Base-by-base conservation (phyloP, 1,140 invertebrate species). In the Wasmannia auropunctata region DNA sequence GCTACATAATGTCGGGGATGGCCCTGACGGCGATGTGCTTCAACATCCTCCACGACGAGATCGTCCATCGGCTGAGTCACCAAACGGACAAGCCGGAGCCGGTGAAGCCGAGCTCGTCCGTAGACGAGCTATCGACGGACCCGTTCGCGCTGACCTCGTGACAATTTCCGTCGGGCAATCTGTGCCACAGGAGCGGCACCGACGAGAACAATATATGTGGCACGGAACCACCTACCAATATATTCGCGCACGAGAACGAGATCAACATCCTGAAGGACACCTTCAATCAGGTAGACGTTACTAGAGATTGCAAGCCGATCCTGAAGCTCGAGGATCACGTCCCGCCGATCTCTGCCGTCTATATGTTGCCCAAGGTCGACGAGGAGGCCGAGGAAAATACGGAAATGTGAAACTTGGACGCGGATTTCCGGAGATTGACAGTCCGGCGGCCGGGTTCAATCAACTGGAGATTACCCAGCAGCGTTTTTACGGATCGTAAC, bases 11-110 rank as follows among this genome's bases (percentile, higher is more conserved):
- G 94, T 97, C 98, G 40, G 99, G 99, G 1, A 97, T 99, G 96
- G 98, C 99, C 0, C 95, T 99, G 49, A 98, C 99, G n/a, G 98
- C 98, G 40, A 99, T 99, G 98, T 99, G 98, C 90, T 99, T 99
- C 95, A 99, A 99, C 93, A 97, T 99, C 46, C 97, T 99, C 75
- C 98, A 99, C 95, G 98, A 99, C 93, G 98, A 99, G 94, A 97
- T 98, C 67, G 97, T 98, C 16, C 97, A 98, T 94, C 96, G 97
- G 80, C 95, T 98, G n/a, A 96, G 96, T 88, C 97, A 97, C 89
- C 96, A 96, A 37, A 93, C 94, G 40, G 95, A 96, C 91, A 93
- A 94, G 88, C 91, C 93, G 28, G 95, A 96, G 79, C 85, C 94
- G 6, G 95, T 95, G 54, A 95, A 96, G 83, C 89, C 93, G 34